phyloP scores from a whole-genome alignment of 2,888 invertebrate genomes.

The Crematogaster levior region DNA sequence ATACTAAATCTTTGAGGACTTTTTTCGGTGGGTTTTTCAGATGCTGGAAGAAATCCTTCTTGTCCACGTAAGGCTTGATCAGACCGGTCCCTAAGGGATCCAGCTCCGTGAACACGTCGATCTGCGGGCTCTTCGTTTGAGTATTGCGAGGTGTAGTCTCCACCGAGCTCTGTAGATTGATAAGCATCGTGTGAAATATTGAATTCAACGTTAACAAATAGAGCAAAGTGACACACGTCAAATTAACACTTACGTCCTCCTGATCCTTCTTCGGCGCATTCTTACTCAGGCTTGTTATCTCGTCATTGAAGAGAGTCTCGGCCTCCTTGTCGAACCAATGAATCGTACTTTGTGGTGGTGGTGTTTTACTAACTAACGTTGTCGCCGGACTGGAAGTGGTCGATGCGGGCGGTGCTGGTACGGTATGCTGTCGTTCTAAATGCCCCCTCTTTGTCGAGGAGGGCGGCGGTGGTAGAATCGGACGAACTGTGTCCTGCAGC shows the following conservation, averaged over 20 bases:
- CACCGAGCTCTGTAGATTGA: conserved; percentile 42
- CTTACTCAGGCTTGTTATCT: conserved; percentile 77
- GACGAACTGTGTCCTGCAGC: conserved; percentile 82
- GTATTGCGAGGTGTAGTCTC: conserved; percentile 68
- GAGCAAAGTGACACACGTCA: background rate
- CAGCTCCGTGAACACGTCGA: conserved; percentile 96
- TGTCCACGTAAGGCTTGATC: conserved; percentile 97
- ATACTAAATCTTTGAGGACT: conserved; percentile 94
- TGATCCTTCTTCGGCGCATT: conserved; percentile 80
- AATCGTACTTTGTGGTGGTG: conserved; percentile 80
- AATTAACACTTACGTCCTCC: conserved; percentile 76
- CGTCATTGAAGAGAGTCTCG: conserved; percentile 85
- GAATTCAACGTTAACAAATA: background rate
- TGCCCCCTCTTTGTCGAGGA: conserved; percentile 82
- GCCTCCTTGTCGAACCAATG: conserved; percentile 86
- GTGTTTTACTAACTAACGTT: conserved; percentile 79
- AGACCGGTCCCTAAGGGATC: conserved; percentile 97
- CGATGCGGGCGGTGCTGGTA: conserved; percentile 78
- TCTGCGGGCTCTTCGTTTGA: conserved; percentile 80
- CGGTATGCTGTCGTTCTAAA: conserved; percentile 82
- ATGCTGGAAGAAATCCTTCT: conserved; percentile 98
- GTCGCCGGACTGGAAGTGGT: conserved; percentile 81
- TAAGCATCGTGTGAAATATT: background rate
- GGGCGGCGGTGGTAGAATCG: conserved; percentile 83
- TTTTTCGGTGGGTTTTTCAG: conserved; percentile 97